These are phyloP conservation scores for Eurypyga helias DNA, from an alignment of 2,113 vertebrate genomes.

Conservation along the genomic window DNA sequence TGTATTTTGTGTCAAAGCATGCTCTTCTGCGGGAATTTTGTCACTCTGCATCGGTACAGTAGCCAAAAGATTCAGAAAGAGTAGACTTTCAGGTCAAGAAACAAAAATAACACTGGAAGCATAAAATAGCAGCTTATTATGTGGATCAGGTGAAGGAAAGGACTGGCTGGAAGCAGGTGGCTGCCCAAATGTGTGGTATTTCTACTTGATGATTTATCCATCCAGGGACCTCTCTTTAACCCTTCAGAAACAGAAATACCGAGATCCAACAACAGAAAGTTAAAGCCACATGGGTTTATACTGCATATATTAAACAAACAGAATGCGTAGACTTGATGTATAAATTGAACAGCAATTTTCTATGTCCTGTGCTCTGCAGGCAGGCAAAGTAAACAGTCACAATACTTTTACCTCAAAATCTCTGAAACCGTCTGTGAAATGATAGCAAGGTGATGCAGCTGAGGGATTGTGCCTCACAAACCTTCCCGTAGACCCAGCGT, in stretches of 20 bases:
- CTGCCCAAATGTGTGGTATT: neutral
- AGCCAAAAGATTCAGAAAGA: neutral
- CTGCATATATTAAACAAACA: neutral
- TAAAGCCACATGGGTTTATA: neutral
- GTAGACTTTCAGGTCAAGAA: neutral
- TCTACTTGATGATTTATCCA: neutral
- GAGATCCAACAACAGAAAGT: neutral
- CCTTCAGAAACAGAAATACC: neutral
- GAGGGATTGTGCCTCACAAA: neutral
- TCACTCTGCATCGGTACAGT: neutral
- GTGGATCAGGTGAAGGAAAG: neutral
- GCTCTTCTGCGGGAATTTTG: neutral
- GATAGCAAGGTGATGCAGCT: neutral
- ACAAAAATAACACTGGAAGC: neutral
- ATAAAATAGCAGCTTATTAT: neutral
- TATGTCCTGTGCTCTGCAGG: neutral
- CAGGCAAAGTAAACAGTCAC: neutral
- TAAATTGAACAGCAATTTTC: neutral
- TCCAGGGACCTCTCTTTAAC: neutral
- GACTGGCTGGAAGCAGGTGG: neutral
- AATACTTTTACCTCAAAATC: neutral
- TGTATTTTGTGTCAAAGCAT: neutral
- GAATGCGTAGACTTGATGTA: neutral
- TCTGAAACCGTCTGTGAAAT: neutral
- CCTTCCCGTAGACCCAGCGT: neutral